A percentile compares a stretch with the other conserved stretches of the same genome.
Evolutionary conservation across 2,888 invertebrate genomes (phyloP).

Genomic region (Phorcus lineatus): DNA sequence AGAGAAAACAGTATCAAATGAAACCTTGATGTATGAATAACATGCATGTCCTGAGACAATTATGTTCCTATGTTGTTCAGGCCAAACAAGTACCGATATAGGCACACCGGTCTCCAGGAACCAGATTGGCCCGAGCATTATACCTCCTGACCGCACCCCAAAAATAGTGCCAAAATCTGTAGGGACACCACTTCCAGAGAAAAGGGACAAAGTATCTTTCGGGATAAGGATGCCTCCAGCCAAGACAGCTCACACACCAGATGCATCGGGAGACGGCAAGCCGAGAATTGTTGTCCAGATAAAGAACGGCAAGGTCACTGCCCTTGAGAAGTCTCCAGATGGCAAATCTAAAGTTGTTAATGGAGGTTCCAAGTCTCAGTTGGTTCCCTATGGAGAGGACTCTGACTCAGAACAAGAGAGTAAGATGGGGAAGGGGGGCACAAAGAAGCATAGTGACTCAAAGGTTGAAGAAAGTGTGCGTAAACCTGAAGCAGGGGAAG

Average conservation of each 20-base stretch:
- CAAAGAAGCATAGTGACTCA: conserved; percentile 5
- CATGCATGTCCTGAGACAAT: neutral
- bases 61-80: conserved; percentile 34
- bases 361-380: conserved; percentile 48
- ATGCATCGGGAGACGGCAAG: conserved; percentile 33
- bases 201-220: conserved; percentile 65
- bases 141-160: conserved; percentile 31
- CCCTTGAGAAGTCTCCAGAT: conserved; percentile 64
- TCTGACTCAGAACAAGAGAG: conserved; percentile 65
- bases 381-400: conserved; percentile 74
- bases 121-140: conserved; percentile 38
- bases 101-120: conserved; percentile 48
- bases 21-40: too few species aligned
- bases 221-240: conserved; percentile 43
- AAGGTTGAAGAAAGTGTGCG: neutral
- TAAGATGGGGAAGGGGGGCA: neutral
- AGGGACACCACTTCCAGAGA: conserved; percentile 47
- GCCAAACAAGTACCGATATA: conserved; percentile 44
- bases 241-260: conserved; percentile 10
- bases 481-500: conserved; percentile 25
- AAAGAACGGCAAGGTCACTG: conserved; percentile 70
- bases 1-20: neutral
- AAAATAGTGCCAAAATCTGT: conserved; percentile 14
- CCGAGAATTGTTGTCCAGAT: conserved; percentile 73
- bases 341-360: conserved; percentile 61